Conservation (phyloP, 2,888 invertebrate species). For the Apamea epomidion region DNA sequence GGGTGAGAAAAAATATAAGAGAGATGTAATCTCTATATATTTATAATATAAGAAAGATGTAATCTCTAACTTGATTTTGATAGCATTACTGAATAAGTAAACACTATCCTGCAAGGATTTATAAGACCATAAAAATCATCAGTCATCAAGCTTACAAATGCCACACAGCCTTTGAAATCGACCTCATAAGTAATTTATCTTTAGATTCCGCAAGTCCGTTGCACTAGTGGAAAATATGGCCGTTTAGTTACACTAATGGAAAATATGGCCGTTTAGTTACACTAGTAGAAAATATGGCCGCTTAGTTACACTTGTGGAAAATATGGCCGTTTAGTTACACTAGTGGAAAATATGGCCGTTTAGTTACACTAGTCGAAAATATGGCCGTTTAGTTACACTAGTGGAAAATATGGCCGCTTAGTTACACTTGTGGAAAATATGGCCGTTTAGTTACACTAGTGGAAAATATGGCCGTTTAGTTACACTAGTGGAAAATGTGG, state of each 20-base stretch:
- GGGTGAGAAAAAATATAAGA: too few species aligned
- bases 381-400: neutral
- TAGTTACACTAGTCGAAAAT: neutral
- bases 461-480: neutral
- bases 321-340: neutral
- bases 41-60: too few species aligned
- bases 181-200: neutral
- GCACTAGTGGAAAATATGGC: neutral
- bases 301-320: neutral
- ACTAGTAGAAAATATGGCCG: neutral
- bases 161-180: too few species aligned
- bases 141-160: neutral
- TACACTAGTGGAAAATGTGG: neutral
- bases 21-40: too few species aligned
- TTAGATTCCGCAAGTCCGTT: neutral
- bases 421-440: neutral
- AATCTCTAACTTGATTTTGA: neutral
- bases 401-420: neutral
- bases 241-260: neutral
- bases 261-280: neutral
- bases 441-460: neutral
- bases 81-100: neutral
- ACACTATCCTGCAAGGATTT: neutral
- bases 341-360: neutral
- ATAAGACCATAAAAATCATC: neutral